A percentile compares a stretch with the other conserved stretches of the same genome.
These are phyloP conservation scores for Rhingia rostrata DNA, from an alignment of 2,888 invertebrate genomes.

Conservation along the genomic window DNA sequence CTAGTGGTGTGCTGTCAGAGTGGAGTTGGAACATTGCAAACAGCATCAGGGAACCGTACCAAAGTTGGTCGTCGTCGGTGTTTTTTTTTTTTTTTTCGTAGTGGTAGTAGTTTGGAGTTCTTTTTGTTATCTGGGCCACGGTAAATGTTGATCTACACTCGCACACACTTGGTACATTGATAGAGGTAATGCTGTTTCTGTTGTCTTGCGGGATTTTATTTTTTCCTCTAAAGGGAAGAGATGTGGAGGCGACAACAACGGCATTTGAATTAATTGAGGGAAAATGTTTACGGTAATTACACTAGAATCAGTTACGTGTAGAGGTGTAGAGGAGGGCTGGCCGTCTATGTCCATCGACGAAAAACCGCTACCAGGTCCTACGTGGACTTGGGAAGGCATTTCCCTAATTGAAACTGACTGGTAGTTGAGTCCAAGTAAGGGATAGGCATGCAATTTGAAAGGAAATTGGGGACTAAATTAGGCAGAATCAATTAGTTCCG, in stretches of 20 bases:
- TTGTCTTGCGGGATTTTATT: conserved; percentile 54
- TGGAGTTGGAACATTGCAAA: conserved; percentile 30
- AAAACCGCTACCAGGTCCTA: conserved; percentile 21
- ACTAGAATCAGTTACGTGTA: conserved; percentile 46
- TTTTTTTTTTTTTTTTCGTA: conserved; percentile 11
- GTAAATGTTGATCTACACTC: conserved; percentile 58
- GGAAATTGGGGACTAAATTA: conserved; percentile 41
- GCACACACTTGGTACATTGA: conserved; percentile 14
- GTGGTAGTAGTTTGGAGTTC: conserved; percentile 33
- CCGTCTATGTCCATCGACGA: neutral
- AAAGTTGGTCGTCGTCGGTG: conserved; percentile 45
- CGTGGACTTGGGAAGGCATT: conserved; percentile 8
- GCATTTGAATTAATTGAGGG: conserved; percentile 63
- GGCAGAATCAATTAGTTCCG: conserved; percentile 63
- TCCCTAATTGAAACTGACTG: conserved; percentile 40
- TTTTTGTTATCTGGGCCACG: conserved; percentile 69
- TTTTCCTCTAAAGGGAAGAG: conserved; percentile 11
- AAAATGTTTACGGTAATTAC: conserved; percentile 68
- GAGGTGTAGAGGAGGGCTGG: neutral
- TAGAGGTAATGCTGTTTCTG: conserved; percentile 39
- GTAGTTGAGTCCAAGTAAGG: neutral
- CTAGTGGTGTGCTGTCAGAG: neutral
- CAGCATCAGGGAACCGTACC: conserved; percentile 68
- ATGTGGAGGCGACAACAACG: conserved; percentile 47
- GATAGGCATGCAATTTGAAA: conserved; percentile 25